phyloP scores from a whole-genome alignment of 2,113 vertebrate genomes.

The Carettochelys insculpta region DNA sequence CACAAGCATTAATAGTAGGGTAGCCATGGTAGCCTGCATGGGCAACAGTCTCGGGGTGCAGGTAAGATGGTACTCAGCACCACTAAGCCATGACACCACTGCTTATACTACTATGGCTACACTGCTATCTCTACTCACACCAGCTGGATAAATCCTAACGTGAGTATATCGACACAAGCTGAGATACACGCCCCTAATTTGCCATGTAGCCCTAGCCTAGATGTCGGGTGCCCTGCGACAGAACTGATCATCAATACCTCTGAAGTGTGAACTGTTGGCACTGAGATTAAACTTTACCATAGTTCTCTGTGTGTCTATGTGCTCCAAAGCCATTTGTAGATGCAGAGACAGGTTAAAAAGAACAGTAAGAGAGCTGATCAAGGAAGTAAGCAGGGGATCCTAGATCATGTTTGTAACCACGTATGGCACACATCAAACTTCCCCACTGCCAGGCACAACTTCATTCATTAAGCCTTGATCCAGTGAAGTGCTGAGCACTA shows the following conservation, averaged over 20 bases:
- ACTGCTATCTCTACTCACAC: background rate
- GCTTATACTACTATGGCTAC: background rate
- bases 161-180: background rate
- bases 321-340: background rate
- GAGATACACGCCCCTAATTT: background rate
- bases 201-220: fast-evolving
- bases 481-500: background rate
- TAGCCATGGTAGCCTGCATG: too few relatives aligned
- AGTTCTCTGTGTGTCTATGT: background rate
- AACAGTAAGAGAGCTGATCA: background rate
- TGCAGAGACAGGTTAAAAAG: background rate
- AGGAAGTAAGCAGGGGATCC: background rate
- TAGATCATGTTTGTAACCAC: background rate
- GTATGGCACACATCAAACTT: background rate
- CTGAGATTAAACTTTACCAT: background rate
- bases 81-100: background rate
- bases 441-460: background rate
- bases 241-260: background rate
- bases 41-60: background rate
- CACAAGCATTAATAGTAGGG: background rate
- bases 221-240: background rate
- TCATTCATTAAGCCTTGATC: background rate
- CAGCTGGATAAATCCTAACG: background rate
- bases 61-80: background rate
- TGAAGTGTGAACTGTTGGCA: background rate